Percentiles rank a stretch among this genome's conserved stretches.
These are phyloP conservation scores for Hemithea aestivaria DNA, from an alignment of 2,888 invertebrate genomes.

Conservation along the genomic window DNA sequence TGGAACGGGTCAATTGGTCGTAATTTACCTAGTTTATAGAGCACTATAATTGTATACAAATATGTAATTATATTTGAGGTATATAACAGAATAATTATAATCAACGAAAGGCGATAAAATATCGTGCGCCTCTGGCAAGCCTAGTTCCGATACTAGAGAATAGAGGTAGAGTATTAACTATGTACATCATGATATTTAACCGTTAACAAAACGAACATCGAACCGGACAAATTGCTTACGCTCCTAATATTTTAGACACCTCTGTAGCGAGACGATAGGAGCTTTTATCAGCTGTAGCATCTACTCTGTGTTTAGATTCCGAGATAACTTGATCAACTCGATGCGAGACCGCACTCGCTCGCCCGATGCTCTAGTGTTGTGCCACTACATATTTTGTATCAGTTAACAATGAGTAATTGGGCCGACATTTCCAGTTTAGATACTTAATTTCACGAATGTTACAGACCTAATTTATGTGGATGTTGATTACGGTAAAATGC, in stretches of 20 bases:
- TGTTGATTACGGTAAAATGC: too few relatives aligned
- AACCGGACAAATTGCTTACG: constrained; percentile 76
- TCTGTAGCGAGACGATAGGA: constrained; percentile 56
- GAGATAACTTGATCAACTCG: constrained; percentile 68
- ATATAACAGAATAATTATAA: constrained; percentile 26
- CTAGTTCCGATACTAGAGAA: constrained; percentile 38
- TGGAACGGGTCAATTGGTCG: too few relatives aligned
- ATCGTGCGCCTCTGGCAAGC: constrained; percentile 35
- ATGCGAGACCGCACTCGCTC: constrained; percentile 40
- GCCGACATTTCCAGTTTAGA: constrained; percentile 30
- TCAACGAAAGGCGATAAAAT: constrained; percentile 29
- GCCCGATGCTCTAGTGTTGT: constrained; percentile 43
- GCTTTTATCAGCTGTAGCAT: constrained; percentile 61
- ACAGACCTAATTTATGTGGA: too few relatives aligned
- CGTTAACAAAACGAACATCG: constrained; percentile 68
- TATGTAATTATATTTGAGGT: constrained; percentile 25
- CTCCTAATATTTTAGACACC: constrained; percentile 74
- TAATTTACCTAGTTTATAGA: constrained; percentile 3
- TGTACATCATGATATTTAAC: too few relatives aligned
- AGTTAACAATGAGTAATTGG: constrained; percentile 26
- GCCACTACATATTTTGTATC: constrained; percentile 29
- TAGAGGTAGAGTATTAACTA: too few relatives aligned
- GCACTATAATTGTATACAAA: constrained; percentile 23
- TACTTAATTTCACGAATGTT: constrained; percentile 37
- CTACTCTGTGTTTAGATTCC: constrained; percentile 64